phyloP scores from a whole-genome alignment of 2,797 vertebrate species.

The Apodemus agrarius region DNA sequence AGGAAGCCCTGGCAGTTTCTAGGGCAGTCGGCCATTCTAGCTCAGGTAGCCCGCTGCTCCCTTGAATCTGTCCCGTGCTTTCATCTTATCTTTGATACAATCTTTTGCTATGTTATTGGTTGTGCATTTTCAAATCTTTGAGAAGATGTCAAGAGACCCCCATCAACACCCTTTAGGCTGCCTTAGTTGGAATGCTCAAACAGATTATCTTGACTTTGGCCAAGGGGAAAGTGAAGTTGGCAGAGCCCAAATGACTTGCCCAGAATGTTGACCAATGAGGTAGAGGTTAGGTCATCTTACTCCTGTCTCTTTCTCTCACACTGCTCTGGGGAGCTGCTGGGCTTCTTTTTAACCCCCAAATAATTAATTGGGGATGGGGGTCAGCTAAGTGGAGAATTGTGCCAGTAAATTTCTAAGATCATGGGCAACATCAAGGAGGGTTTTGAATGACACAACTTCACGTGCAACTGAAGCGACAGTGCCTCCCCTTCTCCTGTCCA shows the following conservation, averaged over 20 bases:
- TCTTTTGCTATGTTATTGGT: not conserved
- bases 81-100: not conserved
- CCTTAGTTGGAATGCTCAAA: not conserved
- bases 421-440: not conserved
- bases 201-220: not conserved
- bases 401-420: conserved; percentile 2
- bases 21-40: not conserved
- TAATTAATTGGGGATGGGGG: not conserved
- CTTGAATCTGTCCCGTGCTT: not conserved
- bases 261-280: not conserved
- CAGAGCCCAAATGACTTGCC: not conserved
- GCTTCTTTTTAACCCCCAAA: not conserved
- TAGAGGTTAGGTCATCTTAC: not conserved
- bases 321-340: not conserved
- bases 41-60: not conserved
- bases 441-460: conserved; percentile 2
- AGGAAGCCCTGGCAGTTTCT: not conserved
- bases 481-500: not conserved
- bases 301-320: not conserved
- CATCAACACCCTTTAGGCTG: not conserved
- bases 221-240: not conserved
- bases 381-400: not conserved
- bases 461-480: not conserved
- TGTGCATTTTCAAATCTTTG: not conserved
- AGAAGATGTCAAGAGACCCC: not conserved